Evolutionary conservation across 1,140 invertebrate species (phyloP).

Genomic region (Gonioctena quinquepunctata): DNA sequence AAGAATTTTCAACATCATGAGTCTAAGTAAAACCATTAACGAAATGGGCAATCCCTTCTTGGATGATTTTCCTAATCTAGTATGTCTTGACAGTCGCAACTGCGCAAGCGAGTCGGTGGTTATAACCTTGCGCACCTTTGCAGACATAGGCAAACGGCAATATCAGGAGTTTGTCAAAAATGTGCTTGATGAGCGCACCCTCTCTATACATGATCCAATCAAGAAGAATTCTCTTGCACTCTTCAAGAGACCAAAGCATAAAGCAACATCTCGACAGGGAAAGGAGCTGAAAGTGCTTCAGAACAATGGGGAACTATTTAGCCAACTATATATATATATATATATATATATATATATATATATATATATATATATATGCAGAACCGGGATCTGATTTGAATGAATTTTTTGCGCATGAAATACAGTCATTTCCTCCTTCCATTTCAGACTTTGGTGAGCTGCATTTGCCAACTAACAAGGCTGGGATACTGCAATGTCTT

Average conservation of each 20-base stretch:
- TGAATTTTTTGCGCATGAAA: not conserved
- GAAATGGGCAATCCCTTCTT: not conserved
- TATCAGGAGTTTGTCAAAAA: not conserved
- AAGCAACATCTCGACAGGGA: no score
- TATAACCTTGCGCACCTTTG: not conserved
- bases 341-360: no score
- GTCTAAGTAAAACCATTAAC: not conserved
- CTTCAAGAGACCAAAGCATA: no score
- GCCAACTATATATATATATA: no score
- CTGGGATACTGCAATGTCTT: no score
- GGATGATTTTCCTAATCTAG: not conserved
- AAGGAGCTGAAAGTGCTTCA: not conserved
- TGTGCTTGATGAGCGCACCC: not conserved
- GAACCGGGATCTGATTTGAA: not conserved
- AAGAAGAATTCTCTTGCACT: not conserved
- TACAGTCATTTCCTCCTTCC: not conserved
- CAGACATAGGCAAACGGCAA: not conserved
- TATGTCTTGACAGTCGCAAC: not conserved
- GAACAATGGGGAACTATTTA: no score
- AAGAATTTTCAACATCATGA: not conserved
- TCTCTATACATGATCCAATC: not conserved
- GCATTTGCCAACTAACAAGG: no score
- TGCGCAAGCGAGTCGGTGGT: not conserved
- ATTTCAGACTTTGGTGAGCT: not conserved
- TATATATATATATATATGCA: no score